Percentiles rank a stretch among this genome's conserved stretches.
These are phyloP conservation scores for Sterrhoptilus dennistouni DNA, from an alignment of 2,113 vertebrate genomes.

Conservation along the genomic window DNA sequence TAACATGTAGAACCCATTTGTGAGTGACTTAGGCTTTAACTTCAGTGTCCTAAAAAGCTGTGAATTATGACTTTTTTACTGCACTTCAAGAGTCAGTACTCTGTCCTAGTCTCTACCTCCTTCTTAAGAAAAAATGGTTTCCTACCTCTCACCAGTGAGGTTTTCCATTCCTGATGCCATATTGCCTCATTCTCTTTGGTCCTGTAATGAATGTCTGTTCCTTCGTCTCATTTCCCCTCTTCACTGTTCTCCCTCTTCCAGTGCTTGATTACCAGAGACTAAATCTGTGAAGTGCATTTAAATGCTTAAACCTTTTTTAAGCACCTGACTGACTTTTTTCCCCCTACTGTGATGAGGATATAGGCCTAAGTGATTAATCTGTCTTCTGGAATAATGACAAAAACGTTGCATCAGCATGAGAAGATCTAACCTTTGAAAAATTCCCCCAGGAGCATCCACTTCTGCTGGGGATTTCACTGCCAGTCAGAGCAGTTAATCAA, in stretches of 20 bases:
- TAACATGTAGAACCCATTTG: not conserved
- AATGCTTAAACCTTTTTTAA: not conserved
- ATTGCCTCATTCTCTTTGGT: not conserved
- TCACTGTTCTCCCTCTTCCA: not conserved
- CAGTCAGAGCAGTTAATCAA: constrained; percentile 53
- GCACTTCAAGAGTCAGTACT: not conserved
- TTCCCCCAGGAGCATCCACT: not conserved
- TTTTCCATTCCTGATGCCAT: not conserved
- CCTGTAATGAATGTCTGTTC: fast-evolving
- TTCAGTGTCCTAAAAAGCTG: not conserved
- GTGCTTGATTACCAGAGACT: not conserved
- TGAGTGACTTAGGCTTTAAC: not conserved
- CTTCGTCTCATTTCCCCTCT: not conserved
- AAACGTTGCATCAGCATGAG: constrained; percentile 7
- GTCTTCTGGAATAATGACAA: constrained; percentile 44
- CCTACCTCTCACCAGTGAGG: not conserved
- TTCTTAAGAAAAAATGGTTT: not conserved
- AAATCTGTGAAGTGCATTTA: not conserved
- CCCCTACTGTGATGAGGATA: not conserved
- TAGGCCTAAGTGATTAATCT: constrained; percentile 41
- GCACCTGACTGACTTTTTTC: not conserved
- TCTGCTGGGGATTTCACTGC: constrained; percentile 38
- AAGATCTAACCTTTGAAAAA: constrained; percentile 51
- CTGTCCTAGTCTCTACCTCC: not conserved
- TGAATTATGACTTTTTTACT: not conserved